Evolutionary conservation across 1,140 invertebrate genomes (phyloP), one percentile per base, ranked within the genome.

Genomic region (Orussus abietinus): DNA sequence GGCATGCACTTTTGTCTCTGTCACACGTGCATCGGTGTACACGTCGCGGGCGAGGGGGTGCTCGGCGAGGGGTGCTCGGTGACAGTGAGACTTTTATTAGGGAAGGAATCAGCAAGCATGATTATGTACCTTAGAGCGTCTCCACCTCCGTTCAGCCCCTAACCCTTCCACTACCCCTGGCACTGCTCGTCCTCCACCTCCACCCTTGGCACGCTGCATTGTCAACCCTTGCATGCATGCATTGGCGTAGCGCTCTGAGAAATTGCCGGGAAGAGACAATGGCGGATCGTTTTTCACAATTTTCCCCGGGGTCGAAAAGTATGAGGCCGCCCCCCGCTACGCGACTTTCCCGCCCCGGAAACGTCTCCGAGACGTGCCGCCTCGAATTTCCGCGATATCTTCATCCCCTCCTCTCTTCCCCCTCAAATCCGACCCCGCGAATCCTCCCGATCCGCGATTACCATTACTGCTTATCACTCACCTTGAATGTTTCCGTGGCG

Each of bases 21-120:
- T 51, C 56, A 45, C 47, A 51, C 50, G 45, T 46, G 52, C 49
- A 40, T 59, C 42, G 39, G 44, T 45, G 45, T 38, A 38, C 47
- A 59, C 48, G 51, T 32, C 48, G 49, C 33, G 46, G 46, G 51
- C 51, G 46, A 54, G 39, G 40, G 31, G 42, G 48, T 48, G 49
- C 42, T 38, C 43, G 43, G 19, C n/a, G 47, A 46, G 48, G 57
- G 45, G 45, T 51, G 28, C 14, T 29, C 51, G 51, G 51, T 66
- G 67, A 66, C 68, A 69, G 66, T 62, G 69, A 67, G 67, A 68
- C 67, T 72, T 72, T 72, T 70, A 72, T 72, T 72, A 72, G 67
- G 65, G 63, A 69, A 72, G 65, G 58, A 74, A 66, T 68, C 66
- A 72, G 66, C 69, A 66, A 71, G 66, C 65, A 64, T 70, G 64